Base-by-base conservation (phyloP, 2,797 vertebrate species). In the Gymnocypris eckloni region DNA sequence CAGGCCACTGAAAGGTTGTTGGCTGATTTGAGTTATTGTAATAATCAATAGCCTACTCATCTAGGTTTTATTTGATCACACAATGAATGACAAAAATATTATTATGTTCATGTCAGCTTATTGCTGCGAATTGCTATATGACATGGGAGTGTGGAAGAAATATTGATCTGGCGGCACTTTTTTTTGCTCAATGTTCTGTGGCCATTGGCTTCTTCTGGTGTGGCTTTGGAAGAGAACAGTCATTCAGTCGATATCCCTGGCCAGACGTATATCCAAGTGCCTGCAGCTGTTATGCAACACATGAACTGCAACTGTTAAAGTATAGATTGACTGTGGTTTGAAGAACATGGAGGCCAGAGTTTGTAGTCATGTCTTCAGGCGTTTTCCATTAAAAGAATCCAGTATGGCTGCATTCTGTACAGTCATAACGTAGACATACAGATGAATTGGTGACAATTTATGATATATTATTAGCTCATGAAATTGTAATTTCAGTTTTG, bases 101-200 rank as follows among this genome's bases (percentile, higher is more conserved):
- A 0, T 66, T 48, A 20, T 81, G 33, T 67, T 78, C 16, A n/a
- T 83, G n/a, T 79, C 52, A 12, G n/a, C 16, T 20, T 50, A 50
- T 76, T 80, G 69, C 71, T 76, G 56, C 7, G n/a, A 61, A 79
- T 70, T 18, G 61, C 37, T 81, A 59, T 67, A 8, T 64, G 12
- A 75, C 61, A 79, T 52, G 54, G 33, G 70, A 79, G 61, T 64
- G 15, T 81, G 56, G 20, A 37, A 48, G 52, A 18, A 37, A 43
- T 75, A 86, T 88, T 78, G 84, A 91, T 89, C 16, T 69, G 43
- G 22, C 22, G 8, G 48, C 52, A 75, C 37, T 77, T 86, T 81
- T 86, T 75, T 73, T 48, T 88, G 83, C 81, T 89, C 56, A 59
- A n/a, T 81, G 77, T 84, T 81, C 66, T 87, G 71, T 86, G 56